Evolutionary conservation across 2,888 invertebrate species (phyloP).

Genomic region (Leptopilina drosophilae): DNA sequence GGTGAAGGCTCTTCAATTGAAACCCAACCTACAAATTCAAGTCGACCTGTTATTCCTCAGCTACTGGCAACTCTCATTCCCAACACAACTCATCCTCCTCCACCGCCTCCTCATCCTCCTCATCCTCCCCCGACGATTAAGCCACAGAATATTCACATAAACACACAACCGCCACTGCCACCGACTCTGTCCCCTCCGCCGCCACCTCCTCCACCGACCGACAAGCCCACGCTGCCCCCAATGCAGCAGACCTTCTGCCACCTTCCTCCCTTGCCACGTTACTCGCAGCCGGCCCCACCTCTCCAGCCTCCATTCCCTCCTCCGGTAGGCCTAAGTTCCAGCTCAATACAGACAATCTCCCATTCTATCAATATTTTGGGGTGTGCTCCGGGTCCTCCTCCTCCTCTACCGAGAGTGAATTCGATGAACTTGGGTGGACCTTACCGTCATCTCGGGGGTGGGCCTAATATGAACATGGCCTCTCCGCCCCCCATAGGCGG

Average conservation of each 20-base stretch:
- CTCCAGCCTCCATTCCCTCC: constrained; percentile 46
- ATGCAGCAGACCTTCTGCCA: not conserved
- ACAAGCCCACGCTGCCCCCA: not conserved
- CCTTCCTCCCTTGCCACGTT: constrained; percentile 16
- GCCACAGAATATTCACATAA: constrained; percentile 6
- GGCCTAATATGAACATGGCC: constrained; percentile 48
- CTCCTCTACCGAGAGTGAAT: constrained; percentile 52
- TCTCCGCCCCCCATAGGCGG: constrained; percentile 52
- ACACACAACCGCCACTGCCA: constrained; percentile 8
- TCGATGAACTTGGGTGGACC: constrained; percentile 50
- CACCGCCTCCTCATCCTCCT: not conserved
- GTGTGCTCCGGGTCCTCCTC: constrained; percentile 38
- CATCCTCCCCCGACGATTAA: not conserved
- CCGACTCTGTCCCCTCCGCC: constrained; percentile 33
- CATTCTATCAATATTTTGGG: constrained; percentile 42
- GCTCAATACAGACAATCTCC: constrained; percentile 11
- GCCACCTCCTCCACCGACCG: constrained; percentile 38
- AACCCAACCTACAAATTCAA: constrained; percentile 41
- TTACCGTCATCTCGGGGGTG: constrained; percentile 53
- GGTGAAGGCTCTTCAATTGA: constrained; percentile 52
- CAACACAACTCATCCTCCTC: constrained; percentile 16
- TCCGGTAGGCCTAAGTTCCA: constrained; percentile 49
- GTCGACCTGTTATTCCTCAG: constrained; percentile 19
- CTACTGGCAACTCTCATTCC: constrained; percentile 44
- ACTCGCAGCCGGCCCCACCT: constrained; percentile 44